phyloP scores from a whole-genome alignment of 1,140 invertebrate species.

The Odontomachus brunneus region DNA sequence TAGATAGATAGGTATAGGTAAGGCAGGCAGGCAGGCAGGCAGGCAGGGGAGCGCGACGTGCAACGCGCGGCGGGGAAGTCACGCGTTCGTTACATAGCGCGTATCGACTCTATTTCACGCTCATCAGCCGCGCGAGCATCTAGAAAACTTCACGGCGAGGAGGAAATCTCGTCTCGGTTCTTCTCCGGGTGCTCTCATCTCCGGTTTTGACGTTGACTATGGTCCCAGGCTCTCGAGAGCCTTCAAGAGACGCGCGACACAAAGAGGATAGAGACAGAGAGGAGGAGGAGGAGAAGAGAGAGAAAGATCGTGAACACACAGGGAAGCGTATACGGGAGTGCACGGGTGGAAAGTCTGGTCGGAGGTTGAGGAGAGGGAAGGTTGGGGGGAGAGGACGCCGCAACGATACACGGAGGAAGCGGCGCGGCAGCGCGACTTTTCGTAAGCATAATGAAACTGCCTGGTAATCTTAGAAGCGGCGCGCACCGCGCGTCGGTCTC shows the following conservation, averaged over 20 bases:
- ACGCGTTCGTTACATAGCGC: slow-evolving; percentile 35
- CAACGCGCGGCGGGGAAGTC: neutral
- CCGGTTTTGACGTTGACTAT: slow-evolving; percentile 67
- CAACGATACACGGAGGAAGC: slow-evolving; percentile 30
- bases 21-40: no score
- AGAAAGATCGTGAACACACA: neutral
- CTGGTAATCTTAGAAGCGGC: slow-evolving; percentile 82
- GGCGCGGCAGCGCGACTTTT: slow-evolving; percentile 59
- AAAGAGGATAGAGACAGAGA: slow-evolving; percentile 54
- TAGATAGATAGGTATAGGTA: no score
- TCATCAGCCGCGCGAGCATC: slow-evolving; percentile 42
- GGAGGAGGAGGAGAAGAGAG: slow-evolving; percentile 2
- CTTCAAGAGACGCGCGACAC: slow-evolving; percentile 59
- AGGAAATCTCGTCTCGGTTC: slow-evolving; percentile 72
- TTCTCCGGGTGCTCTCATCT: slow-evolving; percentile 65
- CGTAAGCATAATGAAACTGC: slow-evolving; percentile 79
- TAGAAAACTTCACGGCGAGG: slow-evolving; percentile 63
- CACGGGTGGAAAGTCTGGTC: neutral
- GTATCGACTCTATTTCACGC: slow-evolving; percentile 65
- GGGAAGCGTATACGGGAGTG: neutral
- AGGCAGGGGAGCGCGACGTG: neutral
- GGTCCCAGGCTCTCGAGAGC: slow-evolving; percentile 60
- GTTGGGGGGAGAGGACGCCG: slow-evolving; percentile 18
- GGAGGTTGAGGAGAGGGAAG: neutral
- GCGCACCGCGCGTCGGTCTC: slow-evolving; percentile 72